These are phyloP conservation scores for Psilanteris sp. DNA, from an alignment of 1,140 invertebrate species.

Conservation along the genomic window DNA sequence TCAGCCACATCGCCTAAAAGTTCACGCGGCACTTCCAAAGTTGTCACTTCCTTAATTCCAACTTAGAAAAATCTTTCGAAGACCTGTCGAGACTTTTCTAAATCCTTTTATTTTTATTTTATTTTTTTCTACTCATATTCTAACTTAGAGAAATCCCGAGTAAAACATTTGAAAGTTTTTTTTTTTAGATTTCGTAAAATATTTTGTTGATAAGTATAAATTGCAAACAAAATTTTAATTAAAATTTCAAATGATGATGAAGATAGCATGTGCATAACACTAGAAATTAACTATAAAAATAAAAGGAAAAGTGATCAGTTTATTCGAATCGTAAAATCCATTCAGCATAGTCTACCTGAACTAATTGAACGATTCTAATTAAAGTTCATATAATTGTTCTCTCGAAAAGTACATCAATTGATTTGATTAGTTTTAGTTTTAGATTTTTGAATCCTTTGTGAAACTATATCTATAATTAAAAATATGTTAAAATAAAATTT, in stretches of 20 bases:
- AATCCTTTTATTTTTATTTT: slow-evolving; percentile 46
- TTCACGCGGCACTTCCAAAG: slow-evolving; percentile 39
- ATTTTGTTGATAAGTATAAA: slow-evolving; percentile 1
- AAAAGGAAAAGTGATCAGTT: slow-evolving; percentile 6
- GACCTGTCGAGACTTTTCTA: slow-evolving; percentile 48
- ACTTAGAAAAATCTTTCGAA: slow-evolving; percentile 57
- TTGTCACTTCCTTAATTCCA: slow-evolving; percentile 60
- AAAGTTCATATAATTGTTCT: slow-evolving; percentile 55
- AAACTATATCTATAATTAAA: slow-evolving; percentile 34
- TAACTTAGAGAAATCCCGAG: slow-evolving; percentile 22
- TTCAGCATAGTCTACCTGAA: slow-evolving; percentile 38
- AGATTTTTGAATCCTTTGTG: slow-evolving; percentile 25
- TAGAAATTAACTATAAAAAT: slow-evolving; percentile 5
- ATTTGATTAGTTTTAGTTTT: slow-evolving; percentile 58
- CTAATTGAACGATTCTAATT: slow-evolving; percentile 59
- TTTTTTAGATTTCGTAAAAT: slow-evolving; percentile 1
- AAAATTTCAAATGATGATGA: slow-evolving; percentile 24
- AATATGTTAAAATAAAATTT: slow-evolving; percentile 39
- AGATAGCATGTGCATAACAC: slow-evolving; percentile 30
- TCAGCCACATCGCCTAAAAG: slow-evolving; percentile 42
- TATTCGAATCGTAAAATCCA: slow-evolving; percentile 24
- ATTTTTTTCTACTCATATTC: slow-evolving; percentile 32
- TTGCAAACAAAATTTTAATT: slow-evolving; percentile 27
- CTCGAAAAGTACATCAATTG: slow-evolving; percentile 52
- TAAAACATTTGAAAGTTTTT: slow-evolving; percentile 29